Percentiles rank a stretch among this genome's conserved stretches.
Evolutionary conservation across 2,113 vertebrate species (phyloP).

Genomic region (Nannospalax galili): DNA sequence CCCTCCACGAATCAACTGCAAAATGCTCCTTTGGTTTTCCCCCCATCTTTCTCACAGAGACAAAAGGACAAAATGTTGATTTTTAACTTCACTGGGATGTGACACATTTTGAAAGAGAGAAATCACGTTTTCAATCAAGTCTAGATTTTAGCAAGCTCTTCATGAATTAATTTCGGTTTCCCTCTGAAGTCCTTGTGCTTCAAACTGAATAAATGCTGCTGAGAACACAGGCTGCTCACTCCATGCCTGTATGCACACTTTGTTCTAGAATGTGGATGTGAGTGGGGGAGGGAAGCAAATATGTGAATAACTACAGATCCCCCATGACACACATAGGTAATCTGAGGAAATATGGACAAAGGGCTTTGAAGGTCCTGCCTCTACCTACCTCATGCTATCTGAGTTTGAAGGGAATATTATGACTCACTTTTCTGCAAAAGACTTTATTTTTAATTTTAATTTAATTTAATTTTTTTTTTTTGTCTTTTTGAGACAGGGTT

Average conservation of each 20-base stretch:
- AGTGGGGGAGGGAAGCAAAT: neutral
- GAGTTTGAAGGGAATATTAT: neutral
- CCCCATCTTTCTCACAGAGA: neutral
- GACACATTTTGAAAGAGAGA: neutral
- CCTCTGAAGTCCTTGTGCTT: neutral
- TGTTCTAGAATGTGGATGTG: neutral
- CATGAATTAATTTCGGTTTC: neutral
- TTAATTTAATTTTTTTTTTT: no score
- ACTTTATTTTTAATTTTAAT: no score
- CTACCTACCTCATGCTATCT: neutral
- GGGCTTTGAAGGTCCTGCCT: neutral
- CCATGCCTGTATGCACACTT: neutral
- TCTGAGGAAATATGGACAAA: no score
- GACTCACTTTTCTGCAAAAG: neutral
- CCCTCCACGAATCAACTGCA: neutral
- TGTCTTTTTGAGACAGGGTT: no score
- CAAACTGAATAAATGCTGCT: neutral
- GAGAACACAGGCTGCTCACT: neutral
- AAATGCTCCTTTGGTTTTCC: neutral
- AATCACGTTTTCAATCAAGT: neutral
- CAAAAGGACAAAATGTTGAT: neutral
- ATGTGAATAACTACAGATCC: rapidly evolving
- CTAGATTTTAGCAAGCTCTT: neutral
- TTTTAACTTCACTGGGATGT: neutral
- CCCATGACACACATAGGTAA: neutral